Evolutionary conservation across 2,888 invertebrate species (phyloP).

Genomic region (Hydriomena furcata): DNA sequence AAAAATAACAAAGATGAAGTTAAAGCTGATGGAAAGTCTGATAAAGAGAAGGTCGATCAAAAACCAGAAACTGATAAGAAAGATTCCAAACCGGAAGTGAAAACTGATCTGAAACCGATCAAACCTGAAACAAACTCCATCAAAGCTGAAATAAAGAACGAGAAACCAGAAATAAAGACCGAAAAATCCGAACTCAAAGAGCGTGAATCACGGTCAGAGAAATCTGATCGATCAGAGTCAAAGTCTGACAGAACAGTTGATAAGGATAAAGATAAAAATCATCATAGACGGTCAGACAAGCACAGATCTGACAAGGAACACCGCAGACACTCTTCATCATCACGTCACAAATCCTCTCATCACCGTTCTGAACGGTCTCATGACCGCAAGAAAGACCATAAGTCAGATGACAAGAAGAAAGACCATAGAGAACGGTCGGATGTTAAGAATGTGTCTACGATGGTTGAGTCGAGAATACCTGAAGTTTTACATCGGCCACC

Average conservation of each 20-base stretch:
- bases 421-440: constrained; percentile 33
- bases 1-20: constrained; percentile 23
- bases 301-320: constrained; percentile 54
- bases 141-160: constrained; percentile 28
- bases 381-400: constrained; percentile 63
- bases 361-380: constrained; percentile 53
- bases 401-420: constrained; percentile 50
- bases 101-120: constrained; percentile 24
- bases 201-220: constrained; percentile 32
- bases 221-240: constrained; percentile 18
- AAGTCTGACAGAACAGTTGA: constrained; percentile 33
- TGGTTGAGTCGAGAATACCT: constrained; percentile 40
- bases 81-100: constrained; percentile 14
- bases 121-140: constrained; percentile 30
- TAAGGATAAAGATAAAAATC: constrained; percentile 49
- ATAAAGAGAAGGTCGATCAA: constrained; percentile 23
- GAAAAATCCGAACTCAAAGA: constrained; percentile 43
- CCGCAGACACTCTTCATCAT: constrained; percentile 64
- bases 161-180: constrained; percentile 23
- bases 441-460: constrained; percentile 41
- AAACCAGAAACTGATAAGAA: not conserved
- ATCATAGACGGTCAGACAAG: constrained; percentile 55
- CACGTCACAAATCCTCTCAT: constrained; percentile 58
- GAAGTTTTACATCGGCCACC: constrained; percentile 64
- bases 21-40: constrained; percentile 6